Base-by-base conservation (phyloP, 2,797 vertebrate genomes). In the Taeniopygia guttata region DNA sequence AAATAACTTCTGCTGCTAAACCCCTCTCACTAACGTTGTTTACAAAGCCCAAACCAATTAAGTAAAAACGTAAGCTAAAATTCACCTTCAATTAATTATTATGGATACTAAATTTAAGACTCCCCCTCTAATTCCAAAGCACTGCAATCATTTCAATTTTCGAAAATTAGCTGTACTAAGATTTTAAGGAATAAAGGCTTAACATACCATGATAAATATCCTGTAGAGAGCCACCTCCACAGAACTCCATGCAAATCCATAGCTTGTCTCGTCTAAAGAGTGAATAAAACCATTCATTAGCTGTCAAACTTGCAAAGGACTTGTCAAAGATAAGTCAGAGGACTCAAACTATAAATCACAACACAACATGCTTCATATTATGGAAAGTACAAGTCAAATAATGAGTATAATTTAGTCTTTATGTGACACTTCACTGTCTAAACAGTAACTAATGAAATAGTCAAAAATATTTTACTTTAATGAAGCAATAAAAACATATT, bases 231-330 rank as follows among this genome's bases (percentile, higher is more conserved):
- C 99, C 99, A 94, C 99, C 99, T 93, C 99, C 99, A 97, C 99
- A 99, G 96, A 99, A 99, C 95, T 99, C 99, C 99, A 99, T 99
- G 97, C 99, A 99, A 97, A 99, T 99, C 99, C 99, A 99, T 85
- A 99, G 98, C 97, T 99, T 99, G 98, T 99, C 99, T 97, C 99
- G 98, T 97, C 99, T 99, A 96, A 67, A 97, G 97, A 95, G 46
- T 89, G 72, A 97, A 94, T 83, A 95, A 72, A 96, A 56, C 55
- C 69, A 93, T 88, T 74, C 52, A 93, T 96, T 70, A 97, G 45
- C 67, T 90, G 48, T 74, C 67, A 89, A 48, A 77, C 52, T 72
- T 64, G 51, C 56, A 79, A 30, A 54, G 46, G 18, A 80, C 17
- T 59, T 68, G 25, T 22, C 58, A 89, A 73, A 68, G 29, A 7